A percentile compares a stretch with the other conserved stretches of the same genome.
phyloP scores from a whole-genome alignment of 2,888 invertebrate species.

The Drosophila mimetica region DNA sequence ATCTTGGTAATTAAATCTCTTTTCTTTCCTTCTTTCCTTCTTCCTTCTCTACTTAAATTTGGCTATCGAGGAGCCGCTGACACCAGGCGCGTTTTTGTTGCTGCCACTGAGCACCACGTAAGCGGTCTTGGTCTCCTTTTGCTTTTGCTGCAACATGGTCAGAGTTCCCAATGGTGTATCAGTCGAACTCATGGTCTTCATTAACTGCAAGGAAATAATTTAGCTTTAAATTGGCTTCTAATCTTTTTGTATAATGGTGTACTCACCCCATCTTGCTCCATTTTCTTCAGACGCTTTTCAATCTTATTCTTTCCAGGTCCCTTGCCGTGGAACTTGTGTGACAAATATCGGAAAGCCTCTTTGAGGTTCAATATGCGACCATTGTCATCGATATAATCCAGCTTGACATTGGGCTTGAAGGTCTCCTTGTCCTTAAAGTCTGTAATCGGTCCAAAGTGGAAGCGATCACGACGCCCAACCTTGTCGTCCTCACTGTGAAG shows the following conservation, averaged over 20 bases:
- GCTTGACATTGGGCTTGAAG: slow-evolving; percentile 96
- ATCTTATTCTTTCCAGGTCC: slow-evolving; percentile 99
- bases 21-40: neutral
- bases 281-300: slow-evolving; percentile 97
- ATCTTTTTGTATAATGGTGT: neutral
- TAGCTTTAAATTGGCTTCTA: neutral
- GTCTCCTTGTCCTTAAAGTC: slow-evolving; percentile 96
- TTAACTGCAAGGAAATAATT: slow-evolving; percentile 86
- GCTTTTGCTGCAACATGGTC: slow-evolving; percentile 97
- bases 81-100: slow-evolving; percentile 86
- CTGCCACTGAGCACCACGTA: slow-evolving; percentile 96
- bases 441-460: slow-evolving; percentile 91
- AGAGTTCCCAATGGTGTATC: slow-evolving; percentile 98
- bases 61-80: slow-evolving; percentile 81
- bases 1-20: slow-evolving; percentile 12
- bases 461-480: slow-evolving; percentile 90
- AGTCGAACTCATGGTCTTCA: slow-evolving; percentile 99
- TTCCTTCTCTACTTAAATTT: slow-evolving; percentile 80
- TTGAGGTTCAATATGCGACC: slow-evolving; percentile 96
- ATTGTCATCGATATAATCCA: slow-evolving; percentile 98
- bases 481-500: slow-evolving; percentile 91
- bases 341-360: slow-evolving; percentile 98
- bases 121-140: slow-evolving; percentile 96
- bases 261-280: slow-evolving; percentile 94
- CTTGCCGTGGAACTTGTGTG: slow-evolving; percentile 99